These are phyloP conservation scores for Apotomis capreana DNA, from an alignment of 2,888 invertebrate species.

Conservation along the genomic window DNA sequence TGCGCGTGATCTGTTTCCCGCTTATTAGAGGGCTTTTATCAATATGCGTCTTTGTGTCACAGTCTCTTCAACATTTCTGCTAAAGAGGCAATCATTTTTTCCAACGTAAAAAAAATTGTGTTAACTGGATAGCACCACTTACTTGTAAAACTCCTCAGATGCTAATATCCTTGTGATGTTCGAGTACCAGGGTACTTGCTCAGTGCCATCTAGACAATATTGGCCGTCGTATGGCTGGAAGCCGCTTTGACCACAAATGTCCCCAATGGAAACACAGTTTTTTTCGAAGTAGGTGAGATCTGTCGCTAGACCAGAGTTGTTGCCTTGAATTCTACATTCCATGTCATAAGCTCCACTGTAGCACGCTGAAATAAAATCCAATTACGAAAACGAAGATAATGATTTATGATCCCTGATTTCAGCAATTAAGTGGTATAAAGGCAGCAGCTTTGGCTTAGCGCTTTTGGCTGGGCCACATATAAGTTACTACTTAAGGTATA, in stretches of 20 bases:
- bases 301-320: slow-evolving; percentile 59
- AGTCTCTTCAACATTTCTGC: too few species aligned
- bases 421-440: too few species aligned
- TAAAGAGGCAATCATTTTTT: too few species aligned
- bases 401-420: too few species aligned
- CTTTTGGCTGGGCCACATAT: too few species aligned
- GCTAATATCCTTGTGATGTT: slow-evolving; percentile 83
- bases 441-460: too few species aligned
- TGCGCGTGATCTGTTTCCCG: too few species aligned
- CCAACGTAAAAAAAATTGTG: neutral
- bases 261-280: slow-evolving; percentile 74
- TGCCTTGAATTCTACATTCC: slow-evolving; percentile 65
- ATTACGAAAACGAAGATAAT: too few species aligned
- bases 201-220: slow-evolving; percentile 70
- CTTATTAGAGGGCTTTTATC: too few species aligned
- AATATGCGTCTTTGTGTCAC: too few species aligned
- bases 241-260: slow-evolving; percentile 75
- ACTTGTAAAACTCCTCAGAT: slow-evolving; percentile 88
- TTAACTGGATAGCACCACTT: slow-evolving; percentile 51
- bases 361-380: slow-evolving; percentile 76
- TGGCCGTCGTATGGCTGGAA: slow-evolving; percentile 70
- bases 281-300: slow-evolving; percentile 81
- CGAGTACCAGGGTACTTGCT: slow-evolving; percentile 73
- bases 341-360: slow-evolving; percentile 86
- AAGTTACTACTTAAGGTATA: too few species aligned